Evolutionary conservation across 2,113 vertebrate species (phyloP), one percentile per base, ranked within the genome.

Genomic region (Hydropotes inermis): DNA sequence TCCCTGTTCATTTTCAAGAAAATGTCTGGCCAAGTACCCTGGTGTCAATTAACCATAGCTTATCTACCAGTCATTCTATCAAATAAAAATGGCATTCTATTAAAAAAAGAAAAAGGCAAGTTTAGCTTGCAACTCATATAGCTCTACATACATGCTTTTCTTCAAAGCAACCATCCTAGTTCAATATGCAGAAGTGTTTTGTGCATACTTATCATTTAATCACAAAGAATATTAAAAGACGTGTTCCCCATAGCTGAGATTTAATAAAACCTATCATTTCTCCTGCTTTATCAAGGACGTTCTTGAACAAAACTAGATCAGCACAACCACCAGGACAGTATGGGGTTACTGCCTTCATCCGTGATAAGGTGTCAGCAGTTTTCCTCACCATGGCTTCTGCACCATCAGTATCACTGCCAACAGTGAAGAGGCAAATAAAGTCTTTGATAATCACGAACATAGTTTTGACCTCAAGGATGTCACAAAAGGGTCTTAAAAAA

Each of bases 1-100:
- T 76, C 70, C 23, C 30, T 86, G 39, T 84, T 89, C 85, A 94
- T 94, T 86, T 97, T 85, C 91, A 95, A 93, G 91, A 78, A 95
- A 81, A 82, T 89, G 17, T 55, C 60, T 86, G 64, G 82, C 76
- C 60, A 86, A 85, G 47, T 50, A 70, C 36, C 33, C 55, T n/a
- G 67, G 23, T 30, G 30, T n/a, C 50, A 88, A 25, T 39, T 33
- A 95, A 86, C 67, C 52, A 88, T 1, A 61, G 61, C 57, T 92
- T 61, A 85, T 15, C 85, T 47, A 61, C 54, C 30, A 79, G 60
- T 47, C 79, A 61, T n/a, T 83, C 57, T 33, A 81, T 13, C 43
- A 95, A 78, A 88, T 64, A 84, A 81, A 94, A 96, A 94, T 16
- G 61, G 78, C 21, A 11, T 61, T n/a, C 67, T 84, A 33, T 60